Conservation (phyloP, 2,797 vertebrate genomes). For the Diplodus sargus region DNA sequence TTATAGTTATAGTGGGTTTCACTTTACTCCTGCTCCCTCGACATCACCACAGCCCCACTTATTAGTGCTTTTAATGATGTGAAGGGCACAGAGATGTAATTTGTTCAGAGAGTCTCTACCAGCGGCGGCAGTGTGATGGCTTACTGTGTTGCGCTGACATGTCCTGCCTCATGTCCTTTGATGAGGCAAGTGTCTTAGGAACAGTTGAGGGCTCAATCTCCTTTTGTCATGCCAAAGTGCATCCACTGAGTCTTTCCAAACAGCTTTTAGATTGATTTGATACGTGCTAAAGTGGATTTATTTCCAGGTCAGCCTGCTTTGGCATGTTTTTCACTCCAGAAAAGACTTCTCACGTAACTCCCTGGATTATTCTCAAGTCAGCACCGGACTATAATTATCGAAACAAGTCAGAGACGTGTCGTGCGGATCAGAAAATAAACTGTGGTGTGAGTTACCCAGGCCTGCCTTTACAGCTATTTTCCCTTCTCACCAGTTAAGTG, state of each 20-base stretch:
- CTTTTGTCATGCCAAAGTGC: constrained; percentile 46
- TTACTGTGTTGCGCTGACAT: constrained; percentile 37
- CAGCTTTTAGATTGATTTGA: constrained; percentile 55
- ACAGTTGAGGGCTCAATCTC: constrained; percentile 47
- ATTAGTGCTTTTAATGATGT: constrained; percentile 68
- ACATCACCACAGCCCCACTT: constrained; percentile 51
- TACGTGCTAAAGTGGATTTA: constrained; percentile 41
- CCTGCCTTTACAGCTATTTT: constrained; percentile 35
- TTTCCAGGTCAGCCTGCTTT: constrained; percentile 33
- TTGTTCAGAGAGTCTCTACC: constrained; percentile 49
- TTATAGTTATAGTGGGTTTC: constrained; percentile 67
- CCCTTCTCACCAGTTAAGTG: constrained; percentile 25
- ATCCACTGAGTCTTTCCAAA: constrained; percentile 37
- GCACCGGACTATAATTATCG: constrained; percentile 50
- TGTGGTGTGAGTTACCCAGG: constrained; percentile 28
- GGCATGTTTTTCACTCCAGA: constrained; percentile 30
- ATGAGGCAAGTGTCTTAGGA: constrained; percentile 50
- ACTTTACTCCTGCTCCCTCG: constrained; percentile 60
- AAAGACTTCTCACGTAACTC: constrained; percentile 35
- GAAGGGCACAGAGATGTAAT: constrained; percentile 53
- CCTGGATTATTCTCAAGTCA: constrained; percentile 42
- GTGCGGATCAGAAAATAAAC: constrained; percentile 49
- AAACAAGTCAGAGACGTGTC: constrained; percentile 38
- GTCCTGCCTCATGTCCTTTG: constrained; percentile 39
- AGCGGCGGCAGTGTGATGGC: constrained; percentile 18